Percentiles rank a stretch among this genome's conserved stretches.
Conservation (phyloP, 2,797 vertebrate genomes). For the Rhyacichthys aspro region DNA sequence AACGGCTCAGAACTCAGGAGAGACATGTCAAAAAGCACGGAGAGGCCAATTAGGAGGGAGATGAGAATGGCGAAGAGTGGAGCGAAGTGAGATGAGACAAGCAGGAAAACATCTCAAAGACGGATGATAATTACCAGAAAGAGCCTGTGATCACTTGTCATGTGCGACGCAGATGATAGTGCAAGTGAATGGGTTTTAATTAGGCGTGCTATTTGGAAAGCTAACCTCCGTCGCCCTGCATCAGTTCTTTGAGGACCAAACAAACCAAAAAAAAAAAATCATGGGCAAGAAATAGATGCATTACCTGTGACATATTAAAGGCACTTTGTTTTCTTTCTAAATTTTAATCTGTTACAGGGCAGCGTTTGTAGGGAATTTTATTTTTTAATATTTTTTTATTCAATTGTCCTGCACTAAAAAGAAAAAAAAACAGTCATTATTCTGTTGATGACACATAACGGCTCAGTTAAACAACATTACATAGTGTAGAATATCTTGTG, state of each 20-base stretch:
- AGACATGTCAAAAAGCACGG: conserved; percentile 47
- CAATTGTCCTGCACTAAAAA: too few species aligned
- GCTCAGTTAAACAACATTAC: too few species aligned
- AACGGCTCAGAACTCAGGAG: conserved; percentile 29
- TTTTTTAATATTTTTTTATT: too few species aligned
- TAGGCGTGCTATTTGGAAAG: conserved; percentile 57
- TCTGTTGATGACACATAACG: too few species aligned
- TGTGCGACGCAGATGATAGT: conserved; percentile 71
- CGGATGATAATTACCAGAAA: conserved; percentile 68
- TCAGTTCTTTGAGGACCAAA: conserved; percentile 49
- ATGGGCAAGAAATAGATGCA: conserved; percentile 40
- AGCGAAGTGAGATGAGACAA: conserved; percentile 42
- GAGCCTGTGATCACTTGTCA: conserved; percentile 77
- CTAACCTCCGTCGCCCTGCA: conserved; percentile 59
- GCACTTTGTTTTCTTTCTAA: not conserved
- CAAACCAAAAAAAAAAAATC: conserved; percentile 38
- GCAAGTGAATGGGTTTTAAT: conserved; percentile 77
- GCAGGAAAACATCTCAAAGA: conserved; percentile 68
- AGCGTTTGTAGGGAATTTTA: not conserved
- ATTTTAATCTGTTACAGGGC: not conserved
- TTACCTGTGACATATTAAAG: conserved; percentile 33
- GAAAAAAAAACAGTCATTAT: too few species aligned
- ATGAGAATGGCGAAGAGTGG: conserved; percentile 29
- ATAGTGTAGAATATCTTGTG: too few species aligned
- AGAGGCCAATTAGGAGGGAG: conserved; percentile 64